A percentile compares a stretch with the other conserved stretches of the same genome.
These are phyloP conservation scores for Hyposoter didymator DNA, from an alignment of 2,888 invertebrate species.

Conservation along the genomic window DNA sequence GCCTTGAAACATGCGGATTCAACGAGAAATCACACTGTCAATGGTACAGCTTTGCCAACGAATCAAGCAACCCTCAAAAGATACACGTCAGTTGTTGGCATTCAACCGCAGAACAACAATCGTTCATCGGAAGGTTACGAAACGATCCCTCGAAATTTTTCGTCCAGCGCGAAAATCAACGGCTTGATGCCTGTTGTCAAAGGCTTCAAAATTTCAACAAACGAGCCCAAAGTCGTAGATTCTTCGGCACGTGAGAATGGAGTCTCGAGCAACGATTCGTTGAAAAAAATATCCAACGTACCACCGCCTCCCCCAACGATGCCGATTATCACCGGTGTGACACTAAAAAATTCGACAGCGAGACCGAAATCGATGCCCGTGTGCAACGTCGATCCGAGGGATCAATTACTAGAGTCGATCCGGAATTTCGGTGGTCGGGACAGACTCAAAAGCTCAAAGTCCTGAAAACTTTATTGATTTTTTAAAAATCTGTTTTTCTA, in stretches of 20 bases:
- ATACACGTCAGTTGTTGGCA: constrained; percentile 78
- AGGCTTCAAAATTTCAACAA: constrained; percentile 71
- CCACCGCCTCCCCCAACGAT: constrained; percentile 79
- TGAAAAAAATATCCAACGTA: constrained; percentile 54
- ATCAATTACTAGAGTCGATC: constrained; percentile 89
- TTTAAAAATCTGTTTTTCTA: not conserved
- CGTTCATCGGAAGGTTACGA: constrained; percentile 30
- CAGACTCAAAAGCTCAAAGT: constrained; percentile 75
- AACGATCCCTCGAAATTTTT: constrained; percentile 38
- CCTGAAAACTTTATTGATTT: not conserved
- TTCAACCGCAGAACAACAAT: constrained; percentile 66
- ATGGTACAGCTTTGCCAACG: constrained; percentile 38
- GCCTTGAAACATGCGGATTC: constrained; percentile 34
- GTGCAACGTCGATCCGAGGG: constrained; percentile 86
- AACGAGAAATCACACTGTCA: constrained; percentile 34
- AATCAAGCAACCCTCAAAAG: constrained; percentile 67
- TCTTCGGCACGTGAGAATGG: constrained; percentile 40
- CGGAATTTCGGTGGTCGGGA: constrained; percentile 87
- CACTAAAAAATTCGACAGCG: constrained; percentile 77
- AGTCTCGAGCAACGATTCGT: constrained; percentile 20
- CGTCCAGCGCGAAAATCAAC: constrained; percentile 57
- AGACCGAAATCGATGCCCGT: constrained; percentile 76
- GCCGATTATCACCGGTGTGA: constrained; percentile 82
- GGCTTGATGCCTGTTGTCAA: constrained; percentile 75
- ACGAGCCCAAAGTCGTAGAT: constrained; percentile 34